Base-by-base conservation (phyloP, 2,113 vertebrate species). In the Anarrhichthys ocellatus region DNA sequence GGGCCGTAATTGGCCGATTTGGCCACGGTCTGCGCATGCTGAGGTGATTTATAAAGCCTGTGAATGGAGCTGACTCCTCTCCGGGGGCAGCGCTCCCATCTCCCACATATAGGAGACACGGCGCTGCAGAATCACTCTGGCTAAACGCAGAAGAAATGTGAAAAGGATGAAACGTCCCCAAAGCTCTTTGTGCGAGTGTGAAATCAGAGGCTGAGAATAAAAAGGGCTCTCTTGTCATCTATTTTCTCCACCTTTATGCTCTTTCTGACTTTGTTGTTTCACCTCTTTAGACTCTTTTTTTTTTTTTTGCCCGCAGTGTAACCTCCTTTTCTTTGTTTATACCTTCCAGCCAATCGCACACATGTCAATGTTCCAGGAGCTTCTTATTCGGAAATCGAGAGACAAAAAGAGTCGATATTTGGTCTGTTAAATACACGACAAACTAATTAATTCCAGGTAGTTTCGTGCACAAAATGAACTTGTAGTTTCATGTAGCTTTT, bases 11-110 rank as follows among this genome's bases (percentile, higher is more conserved):
- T 98, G 97, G 96, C 95, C 96, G 97, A 98, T 99, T 59, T 99
- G 97, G 97, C 96, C 96, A 98, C 94, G 98, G 96, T 98, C 97
- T 96, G 92, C 96, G 95, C 97, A 97, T 97, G 97, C 94, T 95
- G 95, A 94, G 95, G 97, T 97, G 97, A 99, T 99, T 98, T 99
- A 99, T 99, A 99, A 98, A 98, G 96, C 97, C 5, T 95, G 97
- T 99, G 97, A 98, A 99, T 97, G 96, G 97, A 96, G 93, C 96
- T 98, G 97, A 97, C 95, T 96, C 93, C 93, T 92, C 92, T 91
- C 91, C 67, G 73, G 92, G 90, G 92, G 90, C 90, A 83, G 87
- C 29, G 54, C 91, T 89, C 88, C 83, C 82, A 0, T 91, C 88
- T 84, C 88, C 73, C 84, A 48, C 56, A 77, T 80, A 80, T 85